These are phyloP conservation scores for Ctenodactylus gundi DNA, from an alignment of 2,113 vertebrate genomes.

Conservation along the genomic window DNA sequence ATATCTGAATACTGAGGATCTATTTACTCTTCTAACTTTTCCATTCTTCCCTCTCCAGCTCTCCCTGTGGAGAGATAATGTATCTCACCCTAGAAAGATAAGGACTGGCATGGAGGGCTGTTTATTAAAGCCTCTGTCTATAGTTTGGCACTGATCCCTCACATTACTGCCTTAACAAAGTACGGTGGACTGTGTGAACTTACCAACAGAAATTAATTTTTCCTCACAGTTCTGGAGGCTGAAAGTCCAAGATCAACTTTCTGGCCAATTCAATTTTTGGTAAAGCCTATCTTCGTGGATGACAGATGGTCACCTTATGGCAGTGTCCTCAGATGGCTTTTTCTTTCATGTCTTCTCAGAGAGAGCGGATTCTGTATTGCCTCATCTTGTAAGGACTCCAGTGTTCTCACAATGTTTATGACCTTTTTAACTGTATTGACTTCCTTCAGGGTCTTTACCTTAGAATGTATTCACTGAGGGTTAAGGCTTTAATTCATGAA, in stretches of 20 bases:
- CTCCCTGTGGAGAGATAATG: too few relatives aligned
- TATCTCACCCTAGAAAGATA: neutral
- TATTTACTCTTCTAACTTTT: neutral
- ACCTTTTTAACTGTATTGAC: neutral
- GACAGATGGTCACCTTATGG: too few relatives aligned
- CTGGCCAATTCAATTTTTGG: neutral
- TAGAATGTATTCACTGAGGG: neutral
- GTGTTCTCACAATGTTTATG: too few relatives aligned
- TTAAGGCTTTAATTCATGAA: neutral
- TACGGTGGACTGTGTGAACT: neutral
- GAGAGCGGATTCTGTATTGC: neutral
- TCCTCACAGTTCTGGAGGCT: neutral
- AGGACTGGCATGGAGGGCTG: too few relatives aligned
- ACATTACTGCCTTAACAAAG: neutral
- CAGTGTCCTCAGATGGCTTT: neutral
- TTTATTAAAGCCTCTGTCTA: neutral
- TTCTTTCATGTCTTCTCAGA: neutral
- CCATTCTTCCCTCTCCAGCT: neutral
- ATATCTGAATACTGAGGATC: neutral
- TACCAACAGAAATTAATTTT: neutral
- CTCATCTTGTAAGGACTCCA: neutral
- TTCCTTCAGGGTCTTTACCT: neutral
- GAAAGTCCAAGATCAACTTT: neutral
- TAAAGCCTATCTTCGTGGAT: neutral
- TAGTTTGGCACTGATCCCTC: neutral